Conservation (phyloP, 2,888 invertebrate species). For the Masnerella sp. region DNA sequence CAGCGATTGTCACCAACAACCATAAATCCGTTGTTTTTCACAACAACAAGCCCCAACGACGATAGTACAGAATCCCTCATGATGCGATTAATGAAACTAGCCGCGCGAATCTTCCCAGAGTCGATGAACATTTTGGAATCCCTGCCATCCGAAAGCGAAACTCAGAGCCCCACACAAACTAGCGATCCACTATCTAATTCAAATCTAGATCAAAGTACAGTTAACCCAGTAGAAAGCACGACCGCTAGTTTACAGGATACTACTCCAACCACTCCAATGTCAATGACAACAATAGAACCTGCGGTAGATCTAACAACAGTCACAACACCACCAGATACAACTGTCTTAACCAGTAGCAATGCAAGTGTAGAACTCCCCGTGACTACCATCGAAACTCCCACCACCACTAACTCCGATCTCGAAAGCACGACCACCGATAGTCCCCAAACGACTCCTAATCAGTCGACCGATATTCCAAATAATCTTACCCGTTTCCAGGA, state of each 20-base stretch:
- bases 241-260: slow-evolving; percentile 32
- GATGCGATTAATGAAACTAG: slow-evolving; percentile 67
- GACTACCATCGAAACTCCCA: slow-evolving; percentile 43
- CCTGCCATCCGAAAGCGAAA: slow-evolving; percentile 35
- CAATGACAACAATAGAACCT: slow-evolving; percentile 46
- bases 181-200: background rate
- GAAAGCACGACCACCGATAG: slow-evolving; percentile 57
- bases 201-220: slow-evolving; percentile 30
- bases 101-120: slow-evolving; percentile 67
- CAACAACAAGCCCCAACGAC: slow-evolving; percentile 1
- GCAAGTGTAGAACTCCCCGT: slow-evolving; percentile 16
- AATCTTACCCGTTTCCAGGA: slow-evolving; percentile 76
- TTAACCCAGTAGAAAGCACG: slow-evolving; percentile 4
- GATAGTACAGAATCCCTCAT: slow-evolving; percentile 60
- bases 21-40: slow-evolving; percentile 15
- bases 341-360: slow-evolving; percentile 53
- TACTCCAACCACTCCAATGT: slow-evolving; percentile 53
- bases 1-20: slow-evolving; percentile 13
- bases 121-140: slow-evolving; percentile 60
- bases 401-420: slow-evolving; percentile 53
- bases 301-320: slow-evolving; percentile 46
- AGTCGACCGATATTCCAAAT: slow-evolving; percentile 70
- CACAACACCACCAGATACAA: slow-evolving; percentile 46
- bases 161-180: slow-evolving; percentile 12
- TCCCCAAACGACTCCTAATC: slow-evolving; percentile 64